phyloP scores from a whole-genome alignment of 2,888 invertebrate genomes.

The Pinctada fucata region DNA sequence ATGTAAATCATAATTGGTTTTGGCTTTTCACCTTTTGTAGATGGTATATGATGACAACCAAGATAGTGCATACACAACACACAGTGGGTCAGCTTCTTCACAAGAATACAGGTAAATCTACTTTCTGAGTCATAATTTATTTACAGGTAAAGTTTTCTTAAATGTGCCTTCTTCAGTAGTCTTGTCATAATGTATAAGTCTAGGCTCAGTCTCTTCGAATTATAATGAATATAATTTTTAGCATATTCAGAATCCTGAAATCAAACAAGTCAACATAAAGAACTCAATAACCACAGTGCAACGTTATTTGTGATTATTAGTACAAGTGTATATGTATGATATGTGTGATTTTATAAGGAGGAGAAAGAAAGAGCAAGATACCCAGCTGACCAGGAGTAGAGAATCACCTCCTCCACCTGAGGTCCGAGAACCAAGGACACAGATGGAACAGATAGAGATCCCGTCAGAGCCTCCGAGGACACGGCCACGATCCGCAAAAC shows the following conservation, averaged over 20 bases:
- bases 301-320: too few species aligned
- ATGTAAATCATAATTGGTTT: too few species aligned
- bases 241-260: too few species aligned
- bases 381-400: background rate
- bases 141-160: background rate
- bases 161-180: background rate
- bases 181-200: too few species aligned
- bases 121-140: background rate
- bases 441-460: background rate
- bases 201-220: too few species aligned
- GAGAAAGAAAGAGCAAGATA: constrained; percentile 23
- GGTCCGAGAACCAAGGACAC: constrained; percentile 12
- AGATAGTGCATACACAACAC: constrained; percentile 30
- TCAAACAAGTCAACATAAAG: too few species aligned
- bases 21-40: too few species aligned
- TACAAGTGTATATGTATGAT: too few species aligned
- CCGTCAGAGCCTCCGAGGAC: constrained; percentile 21
- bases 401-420: constrained; percentile 43
- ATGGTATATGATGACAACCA: constrained; percentile 59
- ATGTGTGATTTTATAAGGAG: background rate
- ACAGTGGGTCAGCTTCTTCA: constrained; percentile 21
- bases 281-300: too few species aligned
- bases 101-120: constrained; percentile 10
- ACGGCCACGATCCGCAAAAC: constrained; percentile 44
- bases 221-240: too few species aligned